Base-by-base conservation (phyloP, 2,797 vertebrate species). In the Micropoecilia bifurca region DNA sequence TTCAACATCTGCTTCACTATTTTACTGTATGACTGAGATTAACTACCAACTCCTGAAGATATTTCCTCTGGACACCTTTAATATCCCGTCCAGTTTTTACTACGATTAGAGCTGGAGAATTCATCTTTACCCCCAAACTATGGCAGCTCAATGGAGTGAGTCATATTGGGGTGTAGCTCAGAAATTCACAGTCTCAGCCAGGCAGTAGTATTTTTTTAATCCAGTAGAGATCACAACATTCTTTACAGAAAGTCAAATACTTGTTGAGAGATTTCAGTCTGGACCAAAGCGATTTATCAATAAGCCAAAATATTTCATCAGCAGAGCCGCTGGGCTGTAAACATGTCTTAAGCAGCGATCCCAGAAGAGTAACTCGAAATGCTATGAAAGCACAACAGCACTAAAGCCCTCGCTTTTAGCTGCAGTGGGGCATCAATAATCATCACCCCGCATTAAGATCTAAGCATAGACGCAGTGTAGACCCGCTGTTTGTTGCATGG, bases 251-350 rank as follows among this genome's bases (percentile, higher is more conserved):
- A n/a, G 66, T 69, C 66, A n/a, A 69, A 45, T 69, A 41, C 22
- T 69, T 39, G 63, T 41, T 43, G 41, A n/a, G 20, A 50, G 30
- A 36, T 73, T 73, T 73, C 71, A 53, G 47, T 50, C 46, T 50
- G 71, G 71, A 30, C 47, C 47, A 73, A 73, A 73, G 46, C 22
- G 18, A 47, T 73, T 48, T 53, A 25, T 50, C 47, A 73, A 39
- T 22, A 33, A 73, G 47, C 47, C 71, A 73, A 50, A 73, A 50
- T 36, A 48, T 50, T 47, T 50, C 30, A 73, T 36, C 71, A 48
- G 46, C 4, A 12, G 45, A 33, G 71, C 71, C 25, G 45, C 66
- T 45, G 41, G 66, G 66, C 66, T 69, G 66, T 69, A 69, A 69
- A 33, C 30, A 33, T 36, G 36, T 48, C 45, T 50, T 48, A 73